Evolutionary conservation across 2,113 vertebrate species (phyloP).

Genomic region (Labeo rohita): DNA sequence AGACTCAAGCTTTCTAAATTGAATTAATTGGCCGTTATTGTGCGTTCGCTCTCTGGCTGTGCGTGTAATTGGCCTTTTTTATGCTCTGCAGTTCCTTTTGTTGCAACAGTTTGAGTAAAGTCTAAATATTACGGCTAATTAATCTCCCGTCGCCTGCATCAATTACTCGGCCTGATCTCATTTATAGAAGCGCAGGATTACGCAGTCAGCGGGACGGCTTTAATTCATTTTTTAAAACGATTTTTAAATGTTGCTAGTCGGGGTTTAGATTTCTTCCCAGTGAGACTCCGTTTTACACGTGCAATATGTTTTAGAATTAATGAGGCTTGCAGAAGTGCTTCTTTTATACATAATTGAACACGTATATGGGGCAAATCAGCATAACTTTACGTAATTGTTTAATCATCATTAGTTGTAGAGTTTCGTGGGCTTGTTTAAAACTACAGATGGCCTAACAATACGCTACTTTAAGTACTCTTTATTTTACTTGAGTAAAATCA

Average conservation of each 20-base stretch:
- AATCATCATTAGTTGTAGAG: neutral
- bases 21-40: neutral
- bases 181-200: neutral
- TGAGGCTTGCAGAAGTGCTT: neutral
- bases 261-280: neutral
- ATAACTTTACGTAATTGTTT: neutral
- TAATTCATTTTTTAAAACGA: neutral
- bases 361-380: neutral
- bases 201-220: neutral
- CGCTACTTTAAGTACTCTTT: too few relatives aligned
- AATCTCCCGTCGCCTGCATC: neutral
- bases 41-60: neutral
- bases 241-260: neutral
- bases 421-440: neutral
- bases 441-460: too few relatives aligned
- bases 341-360: neutral
- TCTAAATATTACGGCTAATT: neutral
- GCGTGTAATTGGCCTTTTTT: neutral
- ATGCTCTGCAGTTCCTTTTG: constrained; percentile 20
- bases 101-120: neutral
- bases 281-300: neutral
- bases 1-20: neutral
- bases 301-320: neutral
- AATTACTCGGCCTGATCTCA: neutral
- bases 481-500: neutral